A percentile compares a stretch with the other conserved stretches of the same genome.
Conservation (phyloP, 2,113 vertebrate species). For the Hyperopisus bebe region DNA sequence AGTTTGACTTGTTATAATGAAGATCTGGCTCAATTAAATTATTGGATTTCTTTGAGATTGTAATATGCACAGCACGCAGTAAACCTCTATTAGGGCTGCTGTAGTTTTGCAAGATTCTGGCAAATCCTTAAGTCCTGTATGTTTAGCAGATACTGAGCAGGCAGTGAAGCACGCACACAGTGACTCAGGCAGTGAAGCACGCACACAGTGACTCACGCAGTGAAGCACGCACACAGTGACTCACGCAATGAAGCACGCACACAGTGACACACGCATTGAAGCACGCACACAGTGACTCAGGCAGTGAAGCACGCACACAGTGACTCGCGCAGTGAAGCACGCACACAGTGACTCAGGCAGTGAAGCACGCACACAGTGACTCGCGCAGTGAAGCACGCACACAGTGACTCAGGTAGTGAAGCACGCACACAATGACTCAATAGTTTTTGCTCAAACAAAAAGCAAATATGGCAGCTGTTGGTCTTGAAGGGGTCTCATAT, state of each 20-base stretch:
- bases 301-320: not conserved
- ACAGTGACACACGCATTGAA: not conserved
- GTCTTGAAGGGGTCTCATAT: not conserved
- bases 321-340: too few species aligned
- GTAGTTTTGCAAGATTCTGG: not conserved
- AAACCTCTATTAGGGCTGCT: not conserved
- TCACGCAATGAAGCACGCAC: not conserved
- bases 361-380: not conserved
- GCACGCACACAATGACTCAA: not conserved
- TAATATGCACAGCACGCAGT: not conserved
- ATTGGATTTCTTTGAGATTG: not conserved
- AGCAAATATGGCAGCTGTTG: not conserved
- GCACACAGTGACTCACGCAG: not conserved
- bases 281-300: not conserved
- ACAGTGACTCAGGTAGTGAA: too few species aligned
- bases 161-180: not conserved
- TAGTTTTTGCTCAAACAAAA: not conserved
- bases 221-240: not conserved
- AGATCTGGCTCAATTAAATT: not conserved
- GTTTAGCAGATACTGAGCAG: not conserved
- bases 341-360: too few species aligned
- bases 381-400: too few species aligned
- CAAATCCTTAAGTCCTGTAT: not conserved
- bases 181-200: not conserved
- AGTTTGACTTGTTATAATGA: not conserved